Percentiles rank a stretch among this genome's conserved stretches.
Conservation (phyloP, 1,140 invertebrate species). For the Eurytemora carolleeae region DNA sequence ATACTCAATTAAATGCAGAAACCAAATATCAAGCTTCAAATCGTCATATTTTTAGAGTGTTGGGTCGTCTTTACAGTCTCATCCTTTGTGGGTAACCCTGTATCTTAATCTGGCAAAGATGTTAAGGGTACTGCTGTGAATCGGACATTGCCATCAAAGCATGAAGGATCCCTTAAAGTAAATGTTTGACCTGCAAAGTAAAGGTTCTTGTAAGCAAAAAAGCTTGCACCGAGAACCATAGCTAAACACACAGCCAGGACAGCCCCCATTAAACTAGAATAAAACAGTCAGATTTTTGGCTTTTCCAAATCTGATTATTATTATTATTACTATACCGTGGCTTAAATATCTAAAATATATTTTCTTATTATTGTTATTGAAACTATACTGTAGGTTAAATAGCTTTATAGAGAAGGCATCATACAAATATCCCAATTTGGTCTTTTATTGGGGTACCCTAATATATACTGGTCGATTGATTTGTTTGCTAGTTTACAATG, state of each 20-base stretch:
- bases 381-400: neutral
- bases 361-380: neutral
- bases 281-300: too few species aligned
- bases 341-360: too few species aligned
- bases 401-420: neutral
- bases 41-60: neutral
- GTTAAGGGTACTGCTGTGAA: neutral
- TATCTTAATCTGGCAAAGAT: neutral
- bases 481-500: too few species aligned
- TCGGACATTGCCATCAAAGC: neutral
- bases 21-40: too few species aligned
- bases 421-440: neutral
- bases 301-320: too few species aligned
- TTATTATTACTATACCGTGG: too few species aligned
- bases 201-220: constrained; percentile 60
- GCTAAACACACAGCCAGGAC: constrained; percentile 50
- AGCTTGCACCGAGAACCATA: constrained; percentile 52
- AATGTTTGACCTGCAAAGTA: constrained; percentile 50
- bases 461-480: too few species aligned
- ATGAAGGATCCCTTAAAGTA: neutral
- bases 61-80: neutral
- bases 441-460: too few species aligned
- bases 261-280: constrained; percentile 40
- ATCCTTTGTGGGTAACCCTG: neutral
- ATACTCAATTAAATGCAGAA: too few species aligned